These are phyloP conservation scores for Bruchidius siliquastri DNA, from an alignment of 2,888 invertebrate genomes.

Conservation along the genomic window DNA sequence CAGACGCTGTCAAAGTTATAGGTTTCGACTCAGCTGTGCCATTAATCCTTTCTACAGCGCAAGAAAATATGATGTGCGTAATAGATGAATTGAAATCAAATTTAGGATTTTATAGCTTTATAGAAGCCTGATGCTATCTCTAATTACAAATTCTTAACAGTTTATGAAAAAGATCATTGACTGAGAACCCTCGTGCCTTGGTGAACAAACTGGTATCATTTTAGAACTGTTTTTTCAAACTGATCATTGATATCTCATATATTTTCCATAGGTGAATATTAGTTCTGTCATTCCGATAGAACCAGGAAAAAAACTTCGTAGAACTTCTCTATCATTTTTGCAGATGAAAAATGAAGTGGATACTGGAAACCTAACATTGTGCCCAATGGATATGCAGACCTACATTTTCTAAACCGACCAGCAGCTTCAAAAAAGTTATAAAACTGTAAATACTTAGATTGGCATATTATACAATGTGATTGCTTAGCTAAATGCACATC, in stretches of 20 bases:
- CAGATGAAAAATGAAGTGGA: slow-evolving; percentile 43
- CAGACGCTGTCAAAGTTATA: no score
- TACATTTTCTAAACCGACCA: slow-evolving; percentile 40
- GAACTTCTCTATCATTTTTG: slow-evolving; percentile 53
- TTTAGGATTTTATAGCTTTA: no score
- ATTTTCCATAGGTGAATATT: slow-evolving; percentile 49
- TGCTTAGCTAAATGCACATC: not conserved
- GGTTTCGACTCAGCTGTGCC: no score
- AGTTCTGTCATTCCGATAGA: slow-evolving; percentile 46
- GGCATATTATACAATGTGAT: not conserved
- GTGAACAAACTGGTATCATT: no score
- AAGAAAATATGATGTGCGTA: no score
- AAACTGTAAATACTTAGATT: not conserved
- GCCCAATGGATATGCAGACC: slow-evolving; percentile 57
- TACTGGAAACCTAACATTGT: slow-evolving; percentile 43
- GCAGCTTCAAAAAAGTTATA: not conserved
- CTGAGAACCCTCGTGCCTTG: no score
- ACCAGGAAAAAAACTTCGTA: slow-evolving; percentile 41
- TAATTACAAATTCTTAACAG: no score
- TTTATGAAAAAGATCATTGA: no score
- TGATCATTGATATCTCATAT: slow-evolving; percentile 17
- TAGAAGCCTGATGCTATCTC: no score
- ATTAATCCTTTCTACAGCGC: no score
- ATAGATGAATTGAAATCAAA: no score
- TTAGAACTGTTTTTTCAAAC: slow-evolving; percentile 2